Evolutionary conservation across 2,797 vertebrate genomes (phyloP).

Genomic region (Sebastiscus tertius): DNA sequence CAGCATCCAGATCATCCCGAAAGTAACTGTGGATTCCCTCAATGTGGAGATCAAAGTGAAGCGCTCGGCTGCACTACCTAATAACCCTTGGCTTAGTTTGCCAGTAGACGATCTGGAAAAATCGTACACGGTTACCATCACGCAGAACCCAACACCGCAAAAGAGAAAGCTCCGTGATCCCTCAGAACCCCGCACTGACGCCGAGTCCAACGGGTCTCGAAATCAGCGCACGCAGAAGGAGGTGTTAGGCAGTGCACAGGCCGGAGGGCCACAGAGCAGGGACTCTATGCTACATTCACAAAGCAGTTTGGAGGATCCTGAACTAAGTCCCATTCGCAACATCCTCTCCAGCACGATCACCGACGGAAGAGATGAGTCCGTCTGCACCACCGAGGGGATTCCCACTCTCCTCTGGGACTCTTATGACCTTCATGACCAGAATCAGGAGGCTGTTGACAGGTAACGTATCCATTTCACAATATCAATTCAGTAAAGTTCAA

Average conservation of each 20-base stretch:
- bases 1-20: constrained; percentile 72
- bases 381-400: constrained; percentile 50
- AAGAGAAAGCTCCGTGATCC: not conserved
- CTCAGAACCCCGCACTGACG: not conserved
- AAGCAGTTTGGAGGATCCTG: constrained; percentile 47
- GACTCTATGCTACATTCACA: constrained; percentile 17
- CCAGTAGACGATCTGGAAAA: constrained; percentile 80
- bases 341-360: constrained; percentile 81
- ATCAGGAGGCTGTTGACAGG: constrained; percentile 58
- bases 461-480: constrained; percentile 25
- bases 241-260: not conserved
- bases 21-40: constrained; percentile 54
- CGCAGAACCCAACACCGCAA: constrained; percentile 46
- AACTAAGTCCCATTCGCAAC: constrained; percentile 59
- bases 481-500: not conserved
- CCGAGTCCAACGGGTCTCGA: not conserved
- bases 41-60: constrained; percentile 81
- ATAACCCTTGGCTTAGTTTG: constrained; percentile 84
- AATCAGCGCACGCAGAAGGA: constrained; percentile 46
- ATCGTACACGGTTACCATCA: constrained; percentile 77
- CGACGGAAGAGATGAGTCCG: constrained; percentile 31
- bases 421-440: constrained; percentile 79
- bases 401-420: constrained; percentile 77
- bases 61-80: constrained; percentile 56
- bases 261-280: not conserved